Base-by-base conservation (phyloP, 1,140 invertebrate genomes). In the Drosophila novamexicana region DNA sequence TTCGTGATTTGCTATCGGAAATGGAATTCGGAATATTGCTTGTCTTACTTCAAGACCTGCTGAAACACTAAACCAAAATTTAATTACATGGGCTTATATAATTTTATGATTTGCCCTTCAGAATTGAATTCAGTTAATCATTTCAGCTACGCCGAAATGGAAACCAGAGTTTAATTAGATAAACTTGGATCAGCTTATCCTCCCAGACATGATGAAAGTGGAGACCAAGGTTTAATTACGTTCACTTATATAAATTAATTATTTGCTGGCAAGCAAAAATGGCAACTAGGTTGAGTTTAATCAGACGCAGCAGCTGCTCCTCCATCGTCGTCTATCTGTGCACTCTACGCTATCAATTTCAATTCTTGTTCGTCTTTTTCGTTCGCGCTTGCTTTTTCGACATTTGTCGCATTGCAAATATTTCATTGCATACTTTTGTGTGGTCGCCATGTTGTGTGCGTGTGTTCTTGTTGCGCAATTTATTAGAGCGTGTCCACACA, bases 341-440 rank as follows among this genome's bases (percentile, higher is more conserved):
- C n/a, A 53, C 8, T 36, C 10, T 7, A 22, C 5, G n/a, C 47
- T 29, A 64, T 68, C 47, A 50, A 59, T 68, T 59, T 52, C 29
- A 10, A 29, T 42, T 52, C 1, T 18, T 14, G 14, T 14, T 14
- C 14, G 53, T 8, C 50, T 22, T 9, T 22, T 10, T 37, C n/a
- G 16, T 34, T 34, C 6, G 9, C 37, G 3, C 8, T 40, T 2
- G 22, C 1, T 9, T 59, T 50, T 50, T 29, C 34, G 36, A 42
- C 58, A 78, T 78, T 84, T 81, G 82, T 78, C 78, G 75, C 81
- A 71, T 68, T 85, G 75, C 63, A 79, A 66, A 59, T 79, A 74
- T 79, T 79, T 82, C 79, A 88, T 88, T 86, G 83, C 79, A 71
- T 64, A 68, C 61, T 88, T 88, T 80, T 69, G 77, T 75, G 80